Evolutionary conservation across 2,797 vertebrate genomes (phyloP), one percentile per base, ranked within the genome.

Genomic region (Agapornis canus): DNA sequence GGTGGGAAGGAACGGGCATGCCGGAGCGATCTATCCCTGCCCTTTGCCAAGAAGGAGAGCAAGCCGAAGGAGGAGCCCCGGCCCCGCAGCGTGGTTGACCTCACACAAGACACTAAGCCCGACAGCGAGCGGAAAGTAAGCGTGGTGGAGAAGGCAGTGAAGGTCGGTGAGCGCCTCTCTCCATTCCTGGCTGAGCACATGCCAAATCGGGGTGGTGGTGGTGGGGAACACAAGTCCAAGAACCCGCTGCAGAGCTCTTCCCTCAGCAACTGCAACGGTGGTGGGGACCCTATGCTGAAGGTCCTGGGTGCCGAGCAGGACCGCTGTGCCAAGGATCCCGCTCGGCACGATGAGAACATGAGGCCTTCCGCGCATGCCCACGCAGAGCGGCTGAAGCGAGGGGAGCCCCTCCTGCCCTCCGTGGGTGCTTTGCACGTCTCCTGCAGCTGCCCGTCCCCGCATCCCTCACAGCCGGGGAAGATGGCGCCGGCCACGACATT

Each of bases 81-180:
- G 27, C 98, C 98, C 0, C 98, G 98, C 79, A 98, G 99, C 0
- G 99, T 99, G 81, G 99, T 99, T 22, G 99, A 99, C 95, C 98
- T 99, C 92, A 99, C 99, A 1, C 98, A 98, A 94, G 99, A 99
- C 49, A 91, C 96, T 25, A 98, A 98, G 35, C 85, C 94, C 0
- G 98, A 99, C 57, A 90, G 97, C 8, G 98, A 98, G 59, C 95
- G 98, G 81, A 97, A 98, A 89, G 94, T 96, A 61, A 95, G 97
- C 0, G 97, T 95, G 43, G 93, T 97, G 14, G 97, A 98, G 57
- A 98, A 98, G 78, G 95, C 96, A 0, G 78, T 65, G 17, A 96
- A 98, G 96, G 92, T 86, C 0, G 79, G 96, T 0, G 98, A 98
- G 63, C 97, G 97, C 43, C 80, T 98, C 71, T 98, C 98, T 0